Base-by-base conservation (phyloP, 2,113 vertebrate genomes). In the Oenanthe melanoleuca region DNA sequence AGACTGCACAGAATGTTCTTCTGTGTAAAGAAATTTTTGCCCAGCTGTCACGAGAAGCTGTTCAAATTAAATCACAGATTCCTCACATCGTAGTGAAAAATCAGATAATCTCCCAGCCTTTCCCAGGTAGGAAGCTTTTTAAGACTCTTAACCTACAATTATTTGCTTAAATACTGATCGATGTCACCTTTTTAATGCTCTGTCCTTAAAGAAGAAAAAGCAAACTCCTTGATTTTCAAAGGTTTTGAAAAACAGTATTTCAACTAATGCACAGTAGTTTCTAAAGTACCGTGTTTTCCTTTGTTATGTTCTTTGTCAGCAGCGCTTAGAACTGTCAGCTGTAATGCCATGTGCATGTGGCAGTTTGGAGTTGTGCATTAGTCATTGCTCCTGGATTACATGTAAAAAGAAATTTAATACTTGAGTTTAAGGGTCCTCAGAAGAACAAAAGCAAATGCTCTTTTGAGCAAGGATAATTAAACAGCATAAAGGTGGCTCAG, bases 31-130 rank as follows among this genome's bases (percentile, higher is more conserved):
- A 99, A 97, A 99, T 99, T 92, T 99, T 99, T 89, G 99, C 99
- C 22, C 99, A 99, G 95, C 97, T 99, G 34, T 99, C 99, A 63
- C 98, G 99, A 38, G 99, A 99, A 97, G 99, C 99, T 7, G 99
- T 99, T 82, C 99, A 99, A 97, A 99, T 99, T 93, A 99, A 99
- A 95, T 99, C 99, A 34, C 99, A 99, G 97, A 99, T 99, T 83
- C 99, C 99, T 92, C 99, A 99, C 97, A 99, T 99, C 67, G 99
- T 99, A 33, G 99, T 99, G 94, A 99, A 99, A 97, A 99, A 99
- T 96, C 99, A 99, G 97, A 99, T 99, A 28, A 99, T 99, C 85
- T 99, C 99, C 2, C 99, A 99, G 94, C 99, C 99, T 6, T 99
- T 99, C 67, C 99, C 99, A 98, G 99, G 99, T 99, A 96, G 94